A percentile compares a stretch with the other conserved stretches of the same genome.
Evolutionary conservation across 2,113 vertebrate species (phyloP).

Genomic region (Cisticola juncidis): DNA sequence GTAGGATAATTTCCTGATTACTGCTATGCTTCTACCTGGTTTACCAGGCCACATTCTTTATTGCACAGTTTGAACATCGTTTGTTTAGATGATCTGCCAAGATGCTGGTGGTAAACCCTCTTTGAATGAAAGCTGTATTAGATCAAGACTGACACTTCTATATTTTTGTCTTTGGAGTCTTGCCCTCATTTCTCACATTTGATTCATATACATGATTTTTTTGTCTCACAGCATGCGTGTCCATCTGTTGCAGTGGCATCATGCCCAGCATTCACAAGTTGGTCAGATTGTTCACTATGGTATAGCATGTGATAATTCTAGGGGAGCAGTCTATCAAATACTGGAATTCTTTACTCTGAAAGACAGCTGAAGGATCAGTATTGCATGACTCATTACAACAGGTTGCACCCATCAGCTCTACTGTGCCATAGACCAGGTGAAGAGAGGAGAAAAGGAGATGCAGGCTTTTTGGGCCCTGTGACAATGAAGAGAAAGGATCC

Average conservation of each 20-base stretch:
- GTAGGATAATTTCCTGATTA: not conserved
- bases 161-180: slow-evolving; percentile 51
- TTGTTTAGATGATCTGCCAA: not conserved
- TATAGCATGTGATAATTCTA: not conserved
- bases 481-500: not conserved
- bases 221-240: slow-evolving; percentile 24
- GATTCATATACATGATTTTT: slow-evolving; percentile 28
- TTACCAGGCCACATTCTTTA: not conserved
- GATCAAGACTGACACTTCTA: slow-evolving; percentile 58
- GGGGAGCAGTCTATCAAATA: not conserved
- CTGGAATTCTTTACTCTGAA: not conserved
- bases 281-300: not conserved
- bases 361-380: not conserved
- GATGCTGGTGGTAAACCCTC: not conserved
- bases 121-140: slow-evolving; percentile 31
- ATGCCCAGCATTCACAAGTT: slow-evolving; percentile 32
- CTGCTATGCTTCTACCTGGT: not conserved
- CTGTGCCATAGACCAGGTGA: not conserved
- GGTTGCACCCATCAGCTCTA: not conserved
- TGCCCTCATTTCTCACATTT: slow-evolving; percentile 58
- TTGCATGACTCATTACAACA: not conserved
- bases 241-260: slow-evolving; percentile 59
- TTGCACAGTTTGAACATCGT: not conserved
- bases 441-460: not conserved
- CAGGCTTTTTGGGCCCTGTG: not conserved